Evolutionary conservation across 1,140 invertebrate species (phyloP), one percentile per base, ranked within the genome.

Genomic region (Spodoptera litura): DNA sequence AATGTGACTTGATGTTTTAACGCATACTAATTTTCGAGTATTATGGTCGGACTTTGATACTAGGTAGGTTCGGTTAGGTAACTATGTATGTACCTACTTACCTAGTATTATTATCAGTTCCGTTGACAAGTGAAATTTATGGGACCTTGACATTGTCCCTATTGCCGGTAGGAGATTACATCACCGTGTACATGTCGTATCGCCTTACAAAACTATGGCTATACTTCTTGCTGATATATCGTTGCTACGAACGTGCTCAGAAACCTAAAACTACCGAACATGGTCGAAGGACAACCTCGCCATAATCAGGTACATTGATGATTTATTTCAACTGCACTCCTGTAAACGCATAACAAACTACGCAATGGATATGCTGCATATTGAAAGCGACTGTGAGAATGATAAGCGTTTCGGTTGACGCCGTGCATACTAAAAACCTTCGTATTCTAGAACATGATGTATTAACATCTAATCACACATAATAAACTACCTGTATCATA

Each of bases 81-180:
- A 31, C 31, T 31, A 31, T 31, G 20, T 20, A 20, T 20, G 20
- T 20, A 52, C 20, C 3, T 62, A 51, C 8, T 15, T 68, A 25
- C 38, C 12, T n/a, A 49, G 27, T 75, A n/a, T 13, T 35, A 31
- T 31, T 62, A 52, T 35, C 59, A 25, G 20, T 20, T 20, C 13
- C 27, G 68, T 13, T 71, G 56, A 62, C 74, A 80, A 86, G 85
- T 88, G 88, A 89, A 90, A 89, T 84, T 84, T 74, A 59, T 76
- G 58, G 68, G 80, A 88, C 88, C 89, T 89, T 89, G 89, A 91
- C 89, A 87, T 87, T 89, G 88, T 84, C 83, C 87, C 79, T 83
- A 78, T 89, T 91, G 84, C 81, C 81, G 56, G 73, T 58, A 85
- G 25, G 25, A 62, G 49, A 80, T 88, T 86, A 87, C 83, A 76